phyloP scores from a whole-genome alignment of 2,113 vertebrate species.

The Chelonoidis abingdonii region DNA sequence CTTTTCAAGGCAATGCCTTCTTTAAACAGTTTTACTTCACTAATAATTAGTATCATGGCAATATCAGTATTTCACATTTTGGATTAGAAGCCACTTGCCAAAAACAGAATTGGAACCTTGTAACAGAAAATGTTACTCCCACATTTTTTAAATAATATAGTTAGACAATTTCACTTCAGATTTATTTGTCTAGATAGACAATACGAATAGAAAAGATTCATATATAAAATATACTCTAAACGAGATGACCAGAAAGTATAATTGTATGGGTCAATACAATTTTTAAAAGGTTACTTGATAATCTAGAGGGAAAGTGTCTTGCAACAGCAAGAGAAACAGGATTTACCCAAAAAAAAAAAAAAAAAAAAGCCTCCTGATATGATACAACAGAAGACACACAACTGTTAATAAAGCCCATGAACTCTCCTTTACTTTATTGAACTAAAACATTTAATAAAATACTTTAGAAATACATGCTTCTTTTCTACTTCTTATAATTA shows the following conservation, averaged over 20 bases:
- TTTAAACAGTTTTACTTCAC: neutral
- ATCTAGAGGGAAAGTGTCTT: slow-evolving; percentile 59
- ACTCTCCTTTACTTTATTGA: slow-evolving; percentile 38
- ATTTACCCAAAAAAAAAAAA: neutral
- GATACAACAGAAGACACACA: neutral
- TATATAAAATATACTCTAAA: neutral
- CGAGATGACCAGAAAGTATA: slow-evolving; percentile 22
- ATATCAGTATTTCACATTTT: neutral
- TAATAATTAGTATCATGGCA: neutral
- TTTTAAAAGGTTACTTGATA: slow-evolving; percentile 24
- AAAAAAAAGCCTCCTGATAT: neutral
- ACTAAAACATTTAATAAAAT: slow-evolving; percentile 19
- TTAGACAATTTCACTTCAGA: slow-evolving; percentile 45
- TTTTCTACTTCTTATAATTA: slow-evolving; percentile 50
- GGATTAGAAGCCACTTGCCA: neutral
- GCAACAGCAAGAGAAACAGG: neutral
- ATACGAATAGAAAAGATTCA: slow-evolving; percentile 21
- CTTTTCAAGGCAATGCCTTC: neutral
- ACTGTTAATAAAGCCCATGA: neutral
- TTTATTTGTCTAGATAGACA: slow-evolving; percentile 15
- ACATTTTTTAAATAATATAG: slow-evolving; percentile 21
- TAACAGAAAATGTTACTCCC: neutral
- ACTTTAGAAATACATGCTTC: neutral
- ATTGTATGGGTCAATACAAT: slow-evolving; percentile 21
- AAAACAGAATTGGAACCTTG: neutral